These are phyloP conservation scores for Lycocorax pyrrhopterus DNA, from an alignment of 2,113 vertebrate genomes.

Conservation along the genomic window DNA sequence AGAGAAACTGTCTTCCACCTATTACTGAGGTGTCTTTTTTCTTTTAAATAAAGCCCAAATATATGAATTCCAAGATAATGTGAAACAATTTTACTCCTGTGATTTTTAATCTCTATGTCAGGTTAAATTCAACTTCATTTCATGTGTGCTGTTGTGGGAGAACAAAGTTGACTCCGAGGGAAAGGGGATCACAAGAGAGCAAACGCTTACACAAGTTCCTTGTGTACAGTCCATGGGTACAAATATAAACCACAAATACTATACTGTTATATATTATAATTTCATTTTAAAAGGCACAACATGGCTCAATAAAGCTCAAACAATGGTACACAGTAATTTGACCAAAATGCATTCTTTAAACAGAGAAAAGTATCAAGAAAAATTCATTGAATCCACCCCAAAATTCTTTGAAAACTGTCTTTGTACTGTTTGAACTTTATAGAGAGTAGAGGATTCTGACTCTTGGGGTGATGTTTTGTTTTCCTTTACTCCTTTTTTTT, in stretches of 20 bases:
- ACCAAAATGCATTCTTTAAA: not conserved
- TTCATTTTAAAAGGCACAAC: not conserved
- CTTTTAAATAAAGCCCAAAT: not conserved
- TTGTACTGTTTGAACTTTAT: not conserved
- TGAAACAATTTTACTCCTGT: not conserved
- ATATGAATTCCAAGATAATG: not conserved
- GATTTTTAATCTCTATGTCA: not conserved
- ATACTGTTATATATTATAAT: not conserved
- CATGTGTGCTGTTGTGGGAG: not conserved
- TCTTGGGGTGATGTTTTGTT: slow-evolving; percentile 27
- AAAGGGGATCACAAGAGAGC: not conserved
- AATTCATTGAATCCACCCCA: not conserved
- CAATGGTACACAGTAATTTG: not conserved
- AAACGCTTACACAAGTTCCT: not conserved
- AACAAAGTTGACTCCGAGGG: not conserved
- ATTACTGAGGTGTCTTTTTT: not conserved
- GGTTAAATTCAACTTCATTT: not conserved
- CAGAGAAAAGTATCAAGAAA: not conserved
- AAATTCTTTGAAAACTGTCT: not conserved
- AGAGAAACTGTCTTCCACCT: not conserved
- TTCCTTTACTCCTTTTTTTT: not conserved
- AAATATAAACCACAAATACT: not conserved
- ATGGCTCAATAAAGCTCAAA: not conserved
- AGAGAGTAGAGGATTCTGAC: not conserved
- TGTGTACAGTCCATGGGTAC: not conserved